Base-by-base conservation (phyloP, 2,888 invertebrate genomes). In the Barypeithes pellucidus region DNA sequence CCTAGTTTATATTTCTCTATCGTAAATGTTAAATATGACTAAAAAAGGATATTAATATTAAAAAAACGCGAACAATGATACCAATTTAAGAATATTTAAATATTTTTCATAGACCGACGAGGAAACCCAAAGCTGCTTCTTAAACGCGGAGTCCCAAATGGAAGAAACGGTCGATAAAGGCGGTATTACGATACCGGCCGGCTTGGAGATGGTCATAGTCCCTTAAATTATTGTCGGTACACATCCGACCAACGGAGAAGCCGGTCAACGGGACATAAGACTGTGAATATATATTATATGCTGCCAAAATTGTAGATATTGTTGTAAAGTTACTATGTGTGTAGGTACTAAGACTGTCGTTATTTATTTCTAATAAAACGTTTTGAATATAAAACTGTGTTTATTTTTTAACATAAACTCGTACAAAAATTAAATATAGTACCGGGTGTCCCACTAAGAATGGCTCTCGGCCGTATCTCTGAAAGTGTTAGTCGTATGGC, bases 141-240 rank as follows among this genome's bases (percentile, higher is more conserved):
- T 84, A 18, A 82, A 81, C 73, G 76, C 79, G 4, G 83, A 84
- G 59, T 79, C 81, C 20, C 78, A 84, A 54, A 57, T 72, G 12
- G 88, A 88, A 76, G 85, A 85, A 70, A 66, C 71, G 0, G 86
- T 88, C 52, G 89, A 89, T 77, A 89, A 88, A 2, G 89, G 89
- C 16, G 89, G 89, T 22, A 88, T 89, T 75, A 89, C 89, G 22
- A 89, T 89, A 75, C 89, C 89, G 0, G 89, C 89, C 5, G 88
- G 87, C 24, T 79, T 80, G 45, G 83, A 84, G 70, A 73, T 65
- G 60, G 47, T 43, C 0, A 45, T 67, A 8, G 60, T 67, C 11
- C 20, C 60, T n/a, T 67, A 60, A 16, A 8, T 24, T 24, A 24
- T 24, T 4, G 24, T 24, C 24, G 24, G 24, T 24, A 4, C 24